A percentile compares a stretch with the other conserved stretches of the same genome.
Conservation (phyloP, 2,797 vertebrate species). For the Sebastes steindachneri region DNA sequence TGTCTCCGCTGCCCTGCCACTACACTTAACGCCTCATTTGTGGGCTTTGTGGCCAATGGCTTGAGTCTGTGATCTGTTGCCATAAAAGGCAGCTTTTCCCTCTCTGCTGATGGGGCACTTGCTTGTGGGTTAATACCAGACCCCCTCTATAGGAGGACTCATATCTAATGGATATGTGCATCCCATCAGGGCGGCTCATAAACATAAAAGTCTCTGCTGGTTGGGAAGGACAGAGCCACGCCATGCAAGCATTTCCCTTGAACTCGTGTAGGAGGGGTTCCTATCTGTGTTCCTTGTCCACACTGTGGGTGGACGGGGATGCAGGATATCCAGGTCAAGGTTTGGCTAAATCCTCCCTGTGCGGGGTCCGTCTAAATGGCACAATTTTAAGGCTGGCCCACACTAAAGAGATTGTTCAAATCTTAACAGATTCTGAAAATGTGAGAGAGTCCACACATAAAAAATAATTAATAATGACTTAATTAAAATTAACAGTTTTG, state of each 20-base stretch:
- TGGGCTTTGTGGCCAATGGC: slow-evolving; percentile 75
- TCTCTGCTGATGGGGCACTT: slow-evolving; percentile 79
- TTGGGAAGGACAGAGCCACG: slow-evolving; percentile 51
- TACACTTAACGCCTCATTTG: slow-evolving; percentile 82
- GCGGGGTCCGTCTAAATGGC: slow-evolving; percentile 19
- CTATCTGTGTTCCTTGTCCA: slow-evolving; percentile 55
- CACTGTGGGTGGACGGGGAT: slow-evolving; percentile 65
- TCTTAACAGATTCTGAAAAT: too few species aligned
- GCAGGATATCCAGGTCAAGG: slow-evolving; percentile 79
- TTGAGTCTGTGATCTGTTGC: slow-evolving; percentile 77
- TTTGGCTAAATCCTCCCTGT: slow-evolving; percentile 58
- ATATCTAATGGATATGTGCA: slow-evolving; percentile 72
- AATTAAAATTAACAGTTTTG: too few species aligned
- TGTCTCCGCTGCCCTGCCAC: slow-evolving; percentile 60
- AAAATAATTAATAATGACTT: too few species aligned
- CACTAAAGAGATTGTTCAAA: too few species aligned
- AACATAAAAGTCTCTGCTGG: slow-evolving; percentile 65
- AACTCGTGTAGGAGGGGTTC: slow-evolving; percentile 55
- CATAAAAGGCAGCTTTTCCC: slow-evolving; percentile 74
- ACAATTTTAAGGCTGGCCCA: neutral
- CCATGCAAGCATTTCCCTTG: slow-evolving; percentile 66
- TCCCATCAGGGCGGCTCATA: slow-evolving; percentile 70
- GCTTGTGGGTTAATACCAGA: slow-evolving; percentile 71
- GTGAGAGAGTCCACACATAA: accelerated
- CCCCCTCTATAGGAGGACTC: slow-evolving; percentile 49